A percentile compares a stretch with the other conserved stretches of the same genome.
Evolutionary conservation across 2,888 invertebrate genomes (phyloP).

Genomic region (Drosophila silvestris): DNA sequence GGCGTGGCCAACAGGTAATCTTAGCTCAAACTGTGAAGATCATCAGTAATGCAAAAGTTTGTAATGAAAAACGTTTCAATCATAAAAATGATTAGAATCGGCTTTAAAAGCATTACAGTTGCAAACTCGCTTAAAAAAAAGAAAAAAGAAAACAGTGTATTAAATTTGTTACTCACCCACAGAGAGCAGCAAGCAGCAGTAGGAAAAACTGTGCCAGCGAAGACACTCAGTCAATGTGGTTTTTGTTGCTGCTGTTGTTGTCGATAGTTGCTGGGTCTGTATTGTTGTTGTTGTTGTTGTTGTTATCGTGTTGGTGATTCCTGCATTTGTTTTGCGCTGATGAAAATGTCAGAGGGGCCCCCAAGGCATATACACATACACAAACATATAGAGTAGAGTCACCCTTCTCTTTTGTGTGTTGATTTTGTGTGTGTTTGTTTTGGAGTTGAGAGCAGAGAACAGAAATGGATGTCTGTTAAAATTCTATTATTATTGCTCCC

Average conservation of each 20-base stretch:
- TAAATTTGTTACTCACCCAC: constrained; percentile 67
- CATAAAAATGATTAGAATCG: constrained; percentile 1
- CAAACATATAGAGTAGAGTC: constrained; percentile 8
- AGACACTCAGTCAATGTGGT: constrained; percentile 37
- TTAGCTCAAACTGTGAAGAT: background rate
- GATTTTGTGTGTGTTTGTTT: constrained; percentile 38
- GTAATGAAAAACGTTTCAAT: background rate
- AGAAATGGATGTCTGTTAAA: constrained; percentile 52
- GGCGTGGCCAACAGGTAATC: background rate
- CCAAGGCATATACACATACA: constrained; percentile 57
- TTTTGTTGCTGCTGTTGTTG: constrained; percentile 30
- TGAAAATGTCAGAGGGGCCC: constrained; percentile 77
- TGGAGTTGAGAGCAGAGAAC: constrained; percentile 37
- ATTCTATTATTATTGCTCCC: constrained; percentile 76
- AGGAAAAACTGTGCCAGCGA: constrained; percentile 62
- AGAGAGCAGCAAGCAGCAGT: constrained; percentile 44
- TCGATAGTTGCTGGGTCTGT: constrained; percentile 2
- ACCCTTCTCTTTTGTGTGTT: constrained; percentile 41
- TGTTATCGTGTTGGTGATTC: constrained; percentile 37
- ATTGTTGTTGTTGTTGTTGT: constrained; percentile 11
- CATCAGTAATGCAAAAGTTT: background rate
- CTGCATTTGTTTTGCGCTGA: constrained; percentile 54
- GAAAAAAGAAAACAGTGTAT: constrained; percentile 10
- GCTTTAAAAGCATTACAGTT: background rate
- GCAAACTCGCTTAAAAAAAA: background rate